Evolutionary conservation across 2,113 vertebrate genomes (phyloP).

Genomic region (Thinocorus orbignyianus): DNA sequence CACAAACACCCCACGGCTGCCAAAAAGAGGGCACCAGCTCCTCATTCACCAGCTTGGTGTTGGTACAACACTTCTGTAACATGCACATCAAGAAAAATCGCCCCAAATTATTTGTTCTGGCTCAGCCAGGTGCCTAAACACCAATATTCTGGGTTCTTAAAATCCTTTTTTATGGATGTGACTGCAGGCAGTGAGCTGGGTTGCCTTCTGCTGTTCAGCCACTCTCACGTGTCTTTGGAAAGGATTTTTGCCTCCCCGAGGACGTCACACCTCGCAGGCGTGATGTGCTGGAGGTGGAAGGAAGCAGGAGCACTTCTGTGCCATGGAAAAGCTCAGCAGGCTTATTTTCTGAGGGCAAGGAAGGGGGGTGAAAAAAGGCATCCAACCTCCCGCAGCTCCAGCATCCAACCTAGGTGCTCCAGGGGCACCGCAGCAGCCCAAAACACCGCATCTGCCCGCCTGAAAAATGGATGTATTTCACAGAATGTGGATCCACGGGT

Average conservation of each 20-base stretch:
- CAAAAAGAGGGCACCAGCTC: neutral
- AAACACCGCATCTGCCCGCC: neutral
- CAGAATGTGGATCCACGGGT: accelerated
- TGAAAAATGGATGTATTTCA: neutral
- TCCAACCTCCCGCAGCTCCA: neutral
- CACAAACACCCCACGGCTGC: neutral
- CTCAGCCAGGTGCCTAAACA: neutral
- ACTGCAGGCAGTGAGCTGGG: neutral
- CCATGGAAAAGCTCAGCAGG: neutral
- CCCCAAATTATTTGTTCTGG: neutral
- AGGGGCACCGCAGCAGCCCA: neutral
- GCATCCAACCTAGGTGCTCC: neutral
- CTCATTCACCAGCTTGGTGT: neutral
- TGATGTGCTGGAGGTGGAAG: accelerated
- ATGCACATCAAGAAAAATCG: accelerated
- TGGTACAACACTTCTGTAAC: neutral
- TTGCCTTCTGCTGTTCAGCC: neutral
- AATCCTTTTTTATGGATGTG: neutral
- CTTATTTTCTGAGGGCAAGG: neutral
- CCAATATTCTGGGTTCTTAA: accelerated
- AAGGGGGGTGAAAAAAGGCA: neutral
- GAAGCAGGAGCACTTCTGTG: neutral
- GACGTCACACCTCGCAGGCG: neutral
- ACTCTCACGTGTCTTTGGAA: neutral
- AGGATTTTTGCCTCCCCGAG: neutral